phyloP scores from a whole-genome alignment of 2,888 invertebrate species.

The Eupithecia tripunctaria region DNA sequence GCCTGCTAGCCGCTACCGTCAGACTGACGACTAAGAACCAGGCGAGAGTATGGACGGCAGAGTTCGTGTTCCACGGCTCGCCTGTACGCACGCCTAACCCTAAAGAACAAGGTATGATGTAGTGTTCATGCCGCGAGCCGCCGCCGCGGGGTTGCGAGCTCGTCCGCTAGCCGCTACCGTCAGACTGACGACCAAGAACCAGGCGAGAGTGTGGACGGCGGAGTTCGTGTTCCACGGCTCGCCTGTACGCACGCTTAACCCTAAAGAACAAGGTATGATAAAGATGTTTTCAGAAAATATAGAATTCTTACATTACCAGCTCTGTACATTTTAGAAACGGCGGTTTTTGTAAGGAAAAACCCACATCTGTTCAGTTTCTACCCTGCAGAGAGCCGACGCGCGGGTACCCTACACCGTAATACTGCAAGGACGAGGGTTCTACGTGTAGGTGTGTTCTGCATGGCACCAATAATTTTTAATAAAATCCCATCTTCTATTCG shows the following conservation, averaged over 20 bases:
- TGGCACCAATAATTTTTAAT: too few species aligned
- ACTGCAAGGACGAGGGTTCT: too few species aligned
- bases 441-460: too few species aligned
- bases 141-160: constrained; percentile 89
- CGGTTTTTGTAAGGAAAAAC: too few species aligned
- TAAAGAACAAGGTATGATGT: constrained; percentile 91
- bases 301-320: too few species aligned
- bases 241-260: constrained; percentile 90
- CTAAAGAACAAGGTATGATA: constrained; percentile 91
- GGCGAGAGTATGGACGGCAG: constrained; percentile 93
- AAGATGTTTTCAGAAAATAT: too few species aligned
- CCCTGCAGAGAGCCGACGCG: too few species aligned
- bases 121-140: constrained; percentile 84
- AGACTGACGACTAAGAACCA: constrained; percentile 91
- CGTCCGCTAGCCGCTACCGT: constrained; percentile 93
- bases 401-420: too few species aligned
- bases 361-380: too few species aligned
- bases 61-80: constrained; percentile 94
- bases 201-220: constrained; percentile 93
- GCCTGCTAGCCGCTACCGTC: constrained; percentile 93
- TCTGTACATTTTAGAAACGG: too few species aligned
- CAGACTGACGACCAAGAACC: constrained; percentile 90
- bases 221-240: constrained; percentile 95
- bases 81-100: constrained; percentile 91
- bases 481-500: too few species aligned